A percentile compares a stretch with the other conserved stretches of the same genome.
These are phyloP conservation scores for Tiliqua scincoides DNA, from an alignment of 2,113 vertebrate species.

Conservation along the genomic window DNA sequence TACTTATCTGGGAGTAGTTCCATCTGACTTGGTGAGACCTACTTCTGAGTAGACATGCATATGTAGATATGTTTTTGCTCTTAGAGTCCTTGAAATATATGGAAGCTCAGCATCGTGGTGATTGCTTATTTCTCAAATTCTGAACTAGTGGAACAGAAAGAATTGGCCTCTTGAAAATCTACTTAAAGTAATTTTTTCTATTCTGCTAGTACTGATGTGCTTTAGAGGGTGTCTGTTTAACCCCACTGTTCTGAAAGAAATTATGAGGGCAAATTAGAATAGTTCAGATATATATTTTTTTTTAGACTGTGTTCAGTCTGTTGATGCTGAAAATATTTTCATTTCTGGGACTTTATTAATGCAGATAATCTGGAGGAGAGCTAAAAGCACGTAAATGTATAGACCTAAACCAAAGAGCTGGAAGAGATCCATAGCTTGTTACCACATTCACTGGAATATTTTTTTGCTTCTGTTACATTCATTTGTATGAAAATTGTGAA, in stretches of 20 bases:
- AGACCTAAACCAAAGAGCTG: background rate
- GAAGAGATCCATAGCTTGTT: conserved; percentile 9
- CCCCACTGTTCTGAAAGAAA: conserved; percentile 25
- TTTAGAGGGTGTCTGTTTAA: conserved; percentile 44
- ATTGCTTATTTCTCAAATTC: conserved; percentile 18
- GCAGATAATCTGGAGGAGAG: conserved; percentile 32
- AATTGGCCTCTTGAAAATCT: conserved; percentile 4
- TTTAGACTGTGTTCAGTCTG: conserved; percentile 33
- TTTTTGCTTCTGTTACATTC: background rate
- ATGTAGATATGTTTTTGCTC: no score
- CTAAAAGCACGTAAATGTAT: conserved; percentile 8
- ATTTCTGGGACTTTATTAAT: conserved; percentile 28
- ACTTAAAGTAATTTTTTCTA: conserved; percentile 32
- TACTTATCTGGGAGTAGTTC: no score
- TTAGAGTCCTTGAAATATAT: conserved; percentile 44
- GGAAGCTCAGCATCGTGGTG: conserved; percentile 29
- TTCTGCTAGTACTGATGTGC: conserved; percentile 23
- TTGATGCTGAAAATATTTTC: background rate
- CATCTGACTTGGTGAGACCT: no score
- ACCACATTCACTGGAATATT: background rate
- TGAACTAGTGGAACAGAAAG: background rate
- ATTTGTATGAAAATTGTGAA: background rate
- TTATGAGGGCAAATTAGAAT: conserved; percentile 21
- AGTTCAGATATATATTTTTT: conserved; percentile 44
- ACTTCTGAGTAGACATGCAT: no score